These are phyloP conservation scores for Branchellion lobata DNA, from an alignment of 2,888 invertebrate genomes.

Conservation along the genomic window DNA sequence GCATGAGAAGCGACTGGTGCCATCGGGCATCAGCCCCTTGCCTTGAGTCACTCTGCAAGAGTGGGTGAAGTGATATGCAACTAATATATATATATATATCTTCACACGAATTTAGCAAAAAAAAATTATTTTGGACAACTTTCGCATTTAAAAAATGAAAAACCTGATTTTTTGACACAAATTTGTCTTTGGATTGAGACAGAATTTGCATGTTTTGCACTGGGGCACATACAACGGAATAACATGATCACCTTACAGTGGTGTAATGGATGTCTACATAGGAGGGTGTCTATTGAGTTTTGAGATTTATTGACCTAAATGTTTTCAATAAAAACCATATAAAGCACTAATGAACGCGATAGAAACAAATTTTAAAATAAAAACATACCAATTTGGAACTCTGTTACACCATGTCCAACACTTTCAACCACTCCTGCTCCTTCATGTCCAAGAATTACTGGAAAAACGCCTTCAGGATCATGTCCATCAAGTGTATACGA, in stretches of 20 bases:
- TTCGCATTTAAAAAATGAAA: not conserved
- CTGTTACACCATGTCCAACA: constrained; percentile 84
- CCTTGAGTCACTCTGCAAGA: constrained; percentile 58
- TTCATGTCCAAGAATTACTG: constrained; percentile 91
- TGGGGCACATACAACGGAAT: constrained; percentile 94
- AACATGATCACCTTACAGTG: constrained; percentile 81
- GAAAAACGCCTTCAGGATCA: constrained; percentile 65
- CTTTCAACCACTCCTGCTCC: constrained; percentile 93
- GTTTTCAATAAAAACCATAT: not conserved
- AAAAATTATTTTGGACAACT: not conserved
- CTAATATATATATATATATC: not conserved
- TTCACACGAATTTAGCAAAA: not conserved
- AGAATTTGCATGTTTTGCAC: constrained; percentile 93
- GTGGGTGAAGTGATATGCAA: not conserved
- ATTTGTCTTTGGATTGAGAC: constrained; percentile 91
- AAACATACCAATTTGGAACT: constrained; percentile 69
- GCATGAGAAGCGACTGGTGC: constrained; percentile 61
- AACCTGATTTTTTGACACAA: constrained; percentile 82
- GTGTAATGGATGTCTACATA: constrained; percentile 3
- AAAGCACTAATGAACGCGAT: not conserved
- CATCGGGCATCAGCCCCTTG: constrained; percentile 63
- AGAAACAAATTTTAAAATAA: not conserved
- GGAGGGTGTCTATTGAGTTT: not conserved
- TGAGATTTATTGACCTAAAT: not conserved
- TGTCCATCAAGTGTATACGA: constrained; percentile 65